Percentiles rank a stretch among this genome's conserved stretches.
Evolutionary conservation across 1,140 invertebrate genomes (phyloP).

Genomic region (Drosophila quadrilineata): DNA sequence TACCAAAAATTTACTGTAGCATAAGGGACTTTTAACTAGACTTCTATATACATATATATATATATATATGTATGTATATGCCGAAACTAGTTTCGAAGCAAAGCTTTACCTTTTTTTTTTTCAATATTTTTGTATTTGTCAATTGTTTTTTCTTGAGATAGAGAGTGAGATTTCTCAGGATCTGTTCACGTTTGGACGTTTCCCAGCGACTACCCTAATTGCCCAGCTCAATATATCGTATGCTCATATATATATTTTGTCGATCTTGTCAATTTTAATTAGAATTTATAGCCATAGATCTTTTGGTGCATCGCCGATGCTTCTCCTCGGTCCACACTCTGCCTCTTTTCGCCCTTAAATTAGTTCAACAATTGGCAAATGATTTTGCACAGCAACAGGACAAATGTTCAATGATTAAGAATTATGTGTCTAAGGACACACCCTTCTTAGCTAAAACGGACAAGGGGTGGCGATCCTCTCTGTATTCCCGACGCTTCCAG

Average conservation of each 20-base stretch:
- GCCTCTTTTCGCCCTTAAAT: slow-evolving; percentile 35
- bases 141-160: no score
- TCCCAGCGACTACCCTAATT: slow-evolving; percentile 65
- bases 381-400: slow-evolving; percentile 54
- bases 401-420: slow-evolving; percentile 44
- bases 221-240: slow-evolving; percentile 14
- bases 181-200: no score
- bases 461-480: slow-evolving; percentile 13
- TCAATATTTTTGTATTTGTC: no score
- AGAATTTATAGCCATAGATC: slow-evolving; percentile 65
- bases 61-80: no score
- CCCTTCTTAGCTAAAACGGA: neutral
- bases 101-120: no score
- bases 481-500: no score
- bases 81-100: slow-evolving; percentile 50
- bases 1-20: slow-evolving; percentile 36
- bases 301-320: no score
- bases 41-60: no score
- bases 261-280: slow-evolving; percentile 71
- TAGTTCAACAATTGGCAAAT: slow-evolving; percentile 72
- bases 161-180: no score
- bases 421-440: slow-evolving; percentile 40
- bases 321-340: no score
- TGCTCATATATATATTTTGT: neutral
- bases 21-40: no score